A percentile compares a stretch with the other conserved stretches of the same genome.
Evolutionary conservation across 2,113 vertebrate genomes (phyloP).

Genomic region (Bostrychus sinensis): DNA sequence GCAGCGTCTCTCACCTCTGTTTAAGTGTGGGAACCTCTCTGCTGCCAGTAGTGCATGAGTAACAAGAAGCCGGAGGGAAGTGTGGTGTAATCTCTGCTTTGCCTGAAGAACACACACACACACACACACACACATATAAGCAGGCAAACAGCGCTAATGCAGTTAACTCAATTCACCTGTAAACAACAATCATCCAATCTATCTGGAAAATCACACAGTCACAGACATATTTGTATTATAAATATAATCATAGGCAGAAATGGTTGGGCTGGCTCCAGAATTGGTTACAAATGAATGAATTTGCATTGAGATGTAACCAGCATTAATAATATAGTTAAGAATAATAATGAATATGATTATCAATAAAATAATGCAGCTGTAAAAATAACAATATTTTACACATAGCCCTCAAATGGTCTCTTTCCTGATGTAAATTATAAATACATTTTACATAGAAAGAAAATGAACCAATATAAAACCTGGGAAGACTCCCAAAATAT

Average conservation of each 20-base stretch:
- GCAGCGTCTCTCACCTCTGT: conserved; percentile 75
- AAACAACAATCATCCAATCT: conserved; percentile 66
- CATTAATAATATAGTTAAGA: no score
- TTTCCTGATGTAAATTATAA: no score
- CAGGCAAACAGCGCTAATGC: conserved; percentile 21
- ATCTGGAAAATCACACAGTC: conserved; percentile 41
- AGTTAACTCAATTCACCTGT: conserved; percentile 60
- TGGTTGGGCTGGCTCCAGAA: conserved; percentile 35
- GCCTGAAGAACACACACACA: conserved; percentile 62
- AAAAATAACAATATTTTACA: neutral
- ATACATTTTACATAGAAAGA: no score
- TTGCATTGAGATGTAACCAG: neutral
- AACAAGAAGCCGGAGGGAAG: conserved; percentile 78
- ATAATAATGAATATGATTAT: no score
- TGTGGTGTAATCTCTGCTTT: conserved; percentile 79
- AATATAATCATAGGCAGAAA: conserved; percentile 41
- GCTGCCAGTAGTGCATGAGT: conserved; percentile 78
- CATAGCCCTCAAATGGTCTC: no score
- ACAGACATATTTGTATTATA: conserved; percentile 64
- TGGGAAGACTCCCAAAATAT: conserved; percentile 17
- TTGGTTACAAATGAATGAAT: neutral
- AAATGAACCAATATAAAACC: neutral
- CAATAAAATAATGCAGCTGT: neutral
- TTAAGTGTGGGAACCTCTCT: conserved; percentile 81
- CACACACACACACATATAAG: conserved; percentile 64